These are phyloP conservation scores for Chiropotes sagulatus DNA, from an alignment of 2,797 vertebrate genomes.

Conservation along the genomic window DNA sequence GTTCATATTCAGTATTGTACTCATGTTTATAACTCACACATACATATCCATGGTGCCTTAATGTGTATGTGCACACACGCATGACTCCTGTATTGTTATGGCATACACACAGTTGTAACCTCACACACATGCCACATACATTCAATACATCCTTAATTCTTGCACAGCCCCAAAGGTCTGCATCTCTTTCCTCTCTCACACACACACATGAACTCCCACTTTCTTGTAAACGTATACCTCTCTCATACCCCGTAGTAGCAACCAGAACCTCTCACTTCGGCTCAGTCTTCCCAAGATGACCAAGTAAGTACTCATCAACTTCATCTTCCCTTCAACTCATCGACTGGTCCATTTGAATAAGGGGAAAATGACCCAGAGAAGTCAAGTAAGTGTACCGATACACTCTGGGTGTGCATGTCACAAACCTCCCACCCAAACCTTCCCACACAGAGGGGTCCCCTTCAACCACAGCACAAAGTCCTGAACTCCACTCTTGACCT, in stretches of 20 bases:
- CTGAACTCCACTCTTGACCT: neutral
- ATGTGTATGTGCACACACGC: neutral
- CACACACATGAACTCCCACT: slow-evolving; percentile 12
- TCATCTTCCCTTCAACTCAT: slow-evolving; percentile 4
- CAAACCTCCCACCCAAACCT: neutral
- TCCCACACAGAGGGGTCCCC: neutral
- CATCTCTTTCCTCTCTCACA: neutral
- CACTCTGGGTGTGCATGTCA: neutral
- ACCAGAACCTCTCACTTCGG: slow-evolving; percentile 3
- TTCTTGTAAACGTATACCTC: slow-evolving; percentile 6
- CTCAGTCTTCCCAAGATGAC: slow-evolving; percentile 5
- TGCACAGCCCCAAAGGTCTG: neutral
- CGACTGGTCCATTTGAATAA: neutral
- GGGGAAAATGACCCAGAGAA: neutral
- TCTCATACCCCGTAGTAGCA: slow-evolving; percentile 3
- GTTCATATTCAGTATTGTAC: neutral
- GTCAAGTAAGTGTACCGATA: neutral
- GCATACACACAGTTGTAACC: neutral
- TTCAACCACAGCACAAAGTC: neutral
- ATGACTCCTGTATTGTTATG: neutral
- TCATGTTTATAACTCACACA: neutral
- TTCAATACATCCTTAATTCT: slow-evolving; percentile 28
- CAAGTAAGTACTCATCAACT: neutral
- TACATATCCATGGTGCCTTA: neutral
- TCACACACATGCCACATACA: neutral